Evolutionary conservation across 2,113 vertebrate species (phyloP).

Genomic region (Miniopterus natalensis): DNA sequence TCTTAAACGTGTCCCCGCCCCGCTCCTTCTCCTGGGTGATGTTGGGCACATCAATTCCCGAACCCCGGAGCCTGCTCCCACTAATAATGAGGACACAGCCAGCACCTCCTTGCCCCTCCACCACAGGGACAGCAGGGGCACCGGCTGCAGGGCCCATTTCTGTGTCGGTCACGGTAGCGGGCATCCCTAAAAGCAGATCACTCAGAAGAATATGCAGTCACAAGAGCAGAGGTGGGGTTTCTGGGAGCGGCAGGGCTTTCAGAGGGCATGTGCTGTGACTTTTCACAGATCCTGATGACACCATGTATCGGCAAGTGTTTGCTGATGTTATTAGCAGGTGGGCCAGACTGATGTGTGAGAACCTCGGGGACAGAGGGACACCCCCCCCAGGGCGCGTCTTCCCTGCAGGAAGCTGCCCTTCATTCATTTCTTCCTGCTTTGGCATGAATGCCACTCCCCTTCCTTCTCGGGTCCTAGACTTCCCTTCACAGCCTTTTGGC

Average conservation of each 20-base stretch:
- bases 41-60: background rate
- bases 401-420: no score
- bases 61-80: accelerated
- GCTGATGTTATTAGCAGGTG: no score
- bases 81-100: no score
- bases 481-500: no score
- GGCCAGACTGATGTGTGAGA: accelerated
- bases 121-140: accelerated
- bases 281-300: background rate
- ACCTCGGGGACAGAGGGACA: background rate
- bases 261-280: no score
- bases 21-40: background rate
- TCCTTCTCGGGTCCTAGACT: no score
- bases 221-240: background rate
- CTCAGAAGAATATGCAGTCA: background rate
- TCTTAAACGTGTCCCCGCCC: background rate
- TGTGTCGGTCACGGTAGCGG: accelerated
- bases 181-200: background rate
- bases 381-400: accelerated
- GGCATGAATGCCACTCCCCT: accelerated
- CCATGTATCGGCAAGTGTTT: no score
- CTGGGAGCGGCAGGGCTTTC: background rate
- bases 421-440: accelerated
- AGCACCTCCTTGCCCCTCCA: accelerated
- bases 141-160: accelerated